Evolutionary conservation across 2,797 vertebrate species (phyloP).

Genomic region (Pachyuromys duprasi): DNA sequence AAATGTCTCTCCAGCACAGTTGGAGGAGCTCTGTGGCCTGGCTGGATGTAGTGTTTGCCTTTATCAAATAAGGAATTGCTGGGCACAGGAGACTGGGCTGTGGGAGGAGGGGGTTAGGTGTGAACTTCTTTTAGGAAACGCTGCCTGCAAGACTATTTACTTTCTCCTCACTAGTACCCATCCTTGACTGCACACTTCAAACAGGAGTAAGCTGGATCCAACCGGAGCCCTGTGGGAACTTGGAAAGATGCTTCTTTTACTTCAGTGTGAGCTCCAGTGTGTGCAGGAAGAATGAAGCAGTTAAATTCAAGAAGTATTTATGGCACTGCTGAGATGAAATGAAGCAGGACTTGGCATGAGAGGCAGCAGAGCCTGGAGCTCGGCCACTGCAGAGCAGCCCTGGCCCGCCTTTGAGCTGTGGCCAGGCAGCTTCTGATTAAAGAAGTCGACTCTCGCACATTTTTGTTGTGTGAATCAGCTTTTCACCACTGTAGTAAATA

Average conservation of each 20-base stretch:
- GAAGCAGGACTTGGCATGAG: background rate
- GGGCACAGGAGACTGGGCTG: background rate
- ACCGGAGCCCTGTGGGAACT: background rate
- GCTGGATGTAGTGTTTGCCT: background rate
- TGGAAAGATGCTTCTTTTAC: constrained; percentile 46
- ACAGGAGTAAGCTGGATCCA: background rate
- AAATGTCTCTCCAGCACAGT: background rate
- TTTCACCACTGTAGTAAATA: background rate
- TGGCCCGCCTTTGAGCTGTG: background rate
- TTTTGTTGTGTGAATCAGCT: background rate
- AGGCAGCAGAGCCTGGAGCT: background rate
- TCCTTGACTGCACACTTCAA: background rate
- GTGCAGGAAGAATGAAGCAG: background rate
- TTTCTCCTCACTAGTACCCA: background rate
- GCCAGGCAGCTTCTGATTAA: background rate
- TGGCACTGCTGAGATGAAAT: background rate
- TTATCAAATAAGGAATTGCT: background rate
- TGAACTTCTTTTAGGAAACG: background rate
- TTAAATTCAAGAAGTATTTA: constrained; percentile 52
- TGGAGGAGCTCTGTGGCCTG: background rate
- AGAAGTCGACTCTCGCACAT: background rate
- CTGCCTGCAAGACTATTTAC: background rate
- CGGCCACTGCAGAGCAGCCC: background rate
- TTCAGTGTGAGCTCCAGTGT: constrained; percentile 3
- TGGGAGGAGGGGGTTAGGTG: background rate